Evolutionary conservation across 1,140 invertebrate species (phyloP).

Genomic region (Eupeodes corollae): DNA sequence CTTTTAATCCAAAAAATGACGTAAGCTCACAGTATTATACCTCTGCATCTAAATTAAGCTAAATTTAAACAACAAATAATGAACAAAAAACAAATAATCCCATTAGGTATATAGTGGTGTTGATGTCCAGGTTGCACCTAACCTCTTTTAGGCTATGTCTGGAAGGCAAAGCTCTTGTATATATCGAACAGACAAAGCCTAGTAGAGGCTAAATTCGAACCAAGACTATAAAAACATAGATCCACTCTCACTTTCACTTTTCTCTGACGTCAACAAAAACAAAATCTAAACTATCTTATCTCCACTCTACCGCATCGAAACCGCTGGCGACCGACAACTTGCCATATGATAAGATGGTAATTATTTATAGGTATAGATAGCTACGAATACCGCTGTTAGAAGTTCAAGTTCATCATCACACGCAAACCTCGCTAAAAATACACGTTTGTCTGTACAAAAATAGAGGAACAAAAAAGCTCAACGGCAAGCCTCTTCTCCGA

Average conservation of each 20-base stretch:
- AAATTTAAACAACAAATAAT: too few relatives aligned
- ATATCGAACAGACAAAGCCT: constrained; percentile 37
- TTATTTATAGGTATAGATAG: background rate
- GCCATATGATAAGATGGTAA: background rate
- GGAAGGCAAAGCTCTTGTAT: constrained; percentile 12
- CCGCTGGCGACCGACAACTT: background rate
- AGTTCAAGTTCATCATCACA: too few relatives aligned
- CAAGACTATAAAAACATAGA: constrained; percentile 8
- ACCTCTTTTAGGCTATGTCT: constrained; percentile 42
- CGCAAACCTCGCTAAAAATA: too few relatives aligned
- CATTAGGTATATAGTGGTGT: background rate
- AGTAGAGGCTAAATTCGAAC: constrained; percentile 38
- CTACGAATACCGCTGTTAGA: background rate
- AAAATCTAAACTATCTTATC: background rate
- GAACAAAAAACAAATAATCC: too few relatives aligned
- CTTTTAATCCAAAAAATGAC: too few relatives aligned
- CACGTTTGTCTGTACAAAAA: too few relatives aligned
- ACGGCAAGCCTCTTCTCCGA: too few relatives aligned
- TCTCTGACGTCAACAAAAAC: background rate
- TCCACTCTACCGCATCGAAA: background rate
- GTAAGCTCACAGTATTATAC: too few relatives aligned
- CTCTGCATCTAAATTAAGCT: too few relatives aligned
- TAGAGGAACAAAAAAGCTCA: too few relatives aligned
- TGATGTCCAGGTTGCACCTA: constrained; percentile 33
- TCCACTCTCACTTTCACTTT: background rate